Evolutionary conservation across 2,888 invertebrate genomes (phyloP).

Genomic region (Tupiocoris notatus): DNA sequence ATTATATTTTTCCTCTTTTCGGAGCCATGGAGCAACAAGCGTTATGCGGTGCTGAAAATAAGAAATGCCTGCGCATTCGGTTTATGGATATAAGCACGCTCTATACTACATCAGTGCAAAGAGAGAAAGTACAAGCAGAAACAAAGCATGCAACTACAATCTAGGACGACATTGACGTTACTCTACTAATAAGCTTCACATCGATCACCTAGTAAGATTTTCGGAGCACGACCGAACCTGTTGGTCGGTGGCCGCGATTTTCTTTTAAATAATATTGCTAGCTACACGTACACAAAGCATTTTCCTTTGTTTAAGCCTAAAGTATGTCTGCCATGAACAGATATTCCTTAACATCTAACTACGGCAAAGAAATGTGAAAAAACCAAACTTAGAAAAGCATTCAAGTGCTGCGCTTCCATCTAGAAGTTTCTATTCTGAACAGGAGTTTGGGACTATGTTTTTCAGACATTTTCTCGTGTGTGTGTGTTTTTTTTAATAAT

Average conservation of each 20-base stretch:
- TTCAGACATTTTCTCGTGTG: constrained; percentile 25
- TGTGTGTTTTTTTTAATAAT: background rate
- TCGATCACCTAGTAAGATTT: background rate
- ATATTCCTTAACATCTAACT: constrained; percentile 33
- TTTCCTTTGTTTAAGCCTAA: constrained; percentile 47
- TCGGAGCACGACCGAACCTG: constrained; percentile 1
- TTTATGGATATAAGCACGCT: too few relatives aligned
- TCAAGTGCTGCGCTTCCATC: constrained; percentile 5
- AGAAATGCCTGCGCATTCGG: too few relatives aligned
- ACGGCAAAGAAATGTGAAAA: constrained; percentile 27
- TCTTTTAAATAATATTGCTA: constrained; percentile 47
- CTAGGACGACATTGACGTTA: background rate
- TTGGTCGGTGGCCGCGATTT: background rate
- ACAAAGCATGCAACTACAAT: constrained; percentile 12
- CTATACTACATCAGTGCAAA: too few relatives aligned
- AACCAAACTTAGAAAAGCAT: constrained; percentile 13
- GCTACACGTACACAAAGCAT: constrained; percentile 48
- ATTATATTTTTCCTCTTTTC: too few relatives aligned
- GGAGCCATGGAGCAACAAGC: too few relatives aligned
- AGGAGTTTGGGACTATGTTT: constrained; percentile 12
- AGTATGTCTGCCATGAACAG: constrained; percentile 19
- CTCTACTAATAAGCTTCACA: constrained; percentile 18
- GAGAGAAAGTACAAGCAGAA: too few relatives aligned
- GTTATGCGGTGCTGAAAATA: too few relatives aligned
- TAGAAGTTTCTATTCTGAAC: constrained; percentile 3